Evolutionary conservation across 2,797 vertebrate genomes (phyloP), one percentile per base, ranked within the genome.

Genomic region (Chloroceryle inda): DNA sequence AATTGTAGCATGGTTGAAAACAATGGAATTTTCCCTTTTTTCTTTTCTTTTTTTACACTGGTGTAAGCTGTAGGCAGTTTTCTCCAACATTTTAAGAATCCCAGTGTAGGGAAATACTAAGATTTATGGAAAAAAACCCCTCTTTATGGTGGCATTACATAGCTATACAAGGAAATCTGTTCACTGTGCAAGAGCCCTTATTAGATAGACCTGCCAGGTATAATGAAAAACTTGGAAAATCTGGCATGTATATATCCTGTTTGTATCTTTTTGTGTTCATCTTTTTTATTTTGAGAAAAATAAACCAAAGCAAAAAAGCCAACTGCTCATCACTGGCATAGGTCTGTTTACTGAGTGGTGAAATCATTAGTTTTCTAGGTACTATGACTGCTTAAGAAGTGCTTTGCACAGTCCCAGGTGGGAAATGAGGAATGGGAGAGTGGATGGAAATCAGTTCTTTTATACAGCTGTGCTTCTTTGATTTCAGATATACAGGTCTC

Each of bases 301-400:
- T 38, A 66, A 38, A 44, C 2, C 49, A 33, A 52, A n/a, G 7
- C 11, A 42, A 35, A 62, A 66, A 52, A 53, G 19, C 5, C 29
- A 58, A 3, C 0, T 61, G 16, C n/a, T 75, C 21, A 50, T 68
- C 66, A 31, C 42, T 94, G 45, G 22, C 0, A 2, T 53, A 64
- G 23, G 23, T 91, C n/a, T 78, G 22, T 76, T 76, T 82, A 16
- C 29, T 27, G 53, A 68, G 58, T 38, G 15, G 10, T 24, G 20
- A 95, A 85, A 35, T 63, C 5, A 26, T 63, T 79, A 33, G 42
- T 89, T 92, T 92, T 83, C 56, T 87, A 75, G 67, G 38, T 86
- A 7, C 37, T 63, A 26, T n/a, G 22, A 37, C 74, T 83, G 52
- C 52, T 79, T 79, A 35, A 59, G 75, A 84, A 63, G 24, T 86